phyloP scores from a whole-genome alignment of 1,140 invertebrate species.

The Aplysia californica region DNA sequence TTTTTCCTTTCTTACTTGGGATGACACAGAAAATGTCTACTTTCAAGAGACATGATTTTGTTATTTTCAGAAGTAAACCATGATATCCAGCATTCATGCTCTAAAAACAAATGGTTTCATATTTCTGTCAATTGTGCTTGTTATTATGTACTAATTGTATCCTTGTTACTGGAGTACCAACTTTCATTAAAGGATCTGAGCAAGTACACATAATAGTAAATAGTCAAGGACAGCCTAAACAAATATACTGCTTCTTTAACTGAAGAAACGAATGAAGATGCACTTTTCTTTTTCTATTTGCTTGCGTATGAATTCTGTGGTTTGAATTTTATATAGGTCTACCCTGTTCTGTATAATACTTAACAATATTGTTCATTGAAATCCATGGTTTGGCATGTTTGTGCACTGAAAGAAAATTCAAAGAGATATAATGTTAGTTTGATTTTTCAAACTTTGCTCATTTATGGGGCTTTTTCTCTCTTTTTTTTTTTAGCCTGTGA shows the following conservation, averaged over 20 bases:
- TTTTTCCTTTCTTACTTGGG: not conserved
- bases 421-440: no score
- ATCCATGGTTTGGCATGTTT: no score
- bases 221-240: no score
- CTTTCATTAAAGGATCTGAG: not conserved
- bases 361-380: not conserved
- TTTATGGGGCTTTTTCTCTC: no score
- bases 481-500: no score
- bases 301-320: not conserved
- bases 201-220: not conserved
- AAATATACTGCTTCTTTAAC: not conserved
- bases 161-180: no score
- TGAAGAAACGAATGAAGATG: not conserved
- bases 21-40: not conserved
- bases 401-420: no score
- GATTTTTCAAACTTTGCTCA: no score
- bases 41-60: not conserved
- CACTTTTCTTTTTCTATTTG: not conserved
- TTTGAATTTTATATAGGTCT: not conserved
- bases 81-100: not conserved
- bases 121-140: not conserved
- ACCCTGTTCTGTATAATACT: not conserved
- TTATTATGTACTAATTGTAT: no score
- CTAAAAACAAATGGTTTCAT: not conserved
- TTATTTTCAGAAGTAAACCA: not conserved